Evolutionary conservation across 2,888 invertebrate genomes (phyloP), one percentile per base, ranked within the genome.

Genomic region (Thera britannica): DNA sequence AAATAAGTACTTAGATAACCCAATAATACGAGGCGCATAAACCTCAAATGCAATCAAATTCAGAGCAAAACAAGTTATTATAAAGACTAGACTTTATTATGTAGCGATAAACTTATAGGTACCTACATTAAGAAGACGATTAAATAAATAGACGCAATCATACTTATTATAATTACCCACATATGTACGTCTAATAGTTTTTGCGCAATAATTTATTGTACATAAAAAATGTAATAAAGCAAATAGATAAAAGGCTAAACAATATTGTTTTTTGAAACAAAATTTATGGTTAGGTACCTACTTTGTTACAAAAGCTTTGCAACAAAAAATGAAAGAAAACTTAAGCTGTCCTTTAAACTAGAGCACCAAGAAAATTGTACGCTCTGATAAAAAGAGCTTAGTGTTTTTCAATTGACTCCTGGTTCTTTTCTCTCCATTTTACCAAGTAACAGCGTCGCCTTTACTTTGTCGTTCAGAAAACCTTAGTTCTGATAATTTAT

Each of bases 41-140:
- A 73, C 68, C 71, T 67, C 67, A 72, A 74, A 72, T 75, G 72
- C 60, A 72, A 79, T 78, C 71, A 70, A 58, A 72, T 69, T 56
- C 65, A 69, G 62, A 68, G 70, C 68, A 66, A 74, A 74, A 75
- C 74, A 75, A 67, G 71, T 58, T 64, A 60, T 77, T 62, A 70
- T 71, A 75, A 75, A 77, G 75, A 72, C 73, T 75, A 79, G 70
- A 70, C 67, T 55, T 54, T 12, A 71, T 70, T 36, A 57, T 70
- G 70, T 65, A 64, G 23, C 62, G 41, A 57, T 58, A 51, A 62
- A 63, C 60, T 51, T 62, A 59, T 62, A 65, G 23, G 23, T 23
- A 55, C 7, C 23, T n/a, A 57, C 63, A 58, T 71, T 68, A 58
- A 68, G 70, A 75, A 72, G 70, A 68, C 62, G 68, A 73, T 73